phyloP scores from a whole-genome alignment of 2,888 invertebrate genomes.

The Folsomia manolachei region DNA sequence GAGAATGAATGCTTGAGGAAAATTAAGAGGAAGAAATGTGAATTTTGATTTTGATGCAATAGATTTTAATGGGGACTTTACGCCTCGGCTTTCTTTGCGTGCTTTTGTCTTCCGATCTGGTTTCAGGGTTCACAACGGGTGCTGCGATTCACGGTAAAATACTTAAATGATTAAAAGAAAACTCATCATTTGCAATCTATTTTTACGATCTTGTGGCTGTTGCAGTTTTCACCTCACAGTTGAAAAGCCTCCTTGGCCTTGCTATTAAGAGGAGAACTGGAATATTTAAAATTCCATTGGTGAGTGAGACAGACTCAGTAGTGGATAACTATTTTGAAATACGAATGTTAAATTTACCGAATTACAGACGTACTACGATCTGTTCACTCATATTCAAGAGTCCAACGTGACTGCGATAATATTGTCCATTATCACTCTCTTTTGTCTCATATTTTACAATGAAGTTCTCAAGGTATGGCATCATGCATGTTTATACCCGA shows the following conservation, averaged over 20 bases:
- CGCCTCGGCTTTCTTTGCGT: conserved; percentile 72
- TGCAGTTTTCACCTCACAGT: conserved; percentile 74
- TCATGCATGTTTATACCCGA: not conserved
- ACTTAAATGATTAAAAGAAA: too few species aligned
- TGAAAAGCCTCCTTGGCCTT: conserved; percentile 69
- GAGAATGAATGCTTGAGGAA: too few species aligned
- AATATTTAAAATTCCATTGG: conserved; percentile 63
- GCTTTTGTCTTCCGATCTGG: conserved; percentile 74
- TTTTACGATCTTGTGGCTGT: too few species aligned
- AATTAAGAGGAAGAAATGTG: too few species aligned
- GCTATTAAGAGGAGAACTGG: conserved; percentile 60
- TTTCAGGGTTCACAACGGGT: conserved; percentile 81
- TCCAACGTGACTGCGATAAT: conserved; percentile 67
- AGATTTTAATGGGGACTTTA: conserved; percentile 75
- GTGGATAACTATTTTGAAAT: not conserved
- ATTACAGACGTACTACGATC: conserved; percentile 62
- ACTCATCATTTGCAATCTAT: too few species aligned
- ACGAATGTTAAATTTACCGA: not conserved
- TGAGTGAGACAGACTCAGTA: too few species aligned
- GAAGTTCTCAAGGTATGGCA: conserved; percentile 70
- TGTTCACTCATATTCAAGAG: conserved; percentile 60
- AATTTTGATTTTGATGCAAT: conserved; percentile 30
- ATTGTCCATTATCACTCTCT: conserved; percentile 67
- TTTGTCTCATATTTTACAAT: conserved; percentile 67
- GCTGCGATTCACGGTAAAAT: conserved; percentile 83